Evolutionary conservation across 2,113 vertebrate species (phyloP).

Genomic region (Perccottus glenii): DNA sequence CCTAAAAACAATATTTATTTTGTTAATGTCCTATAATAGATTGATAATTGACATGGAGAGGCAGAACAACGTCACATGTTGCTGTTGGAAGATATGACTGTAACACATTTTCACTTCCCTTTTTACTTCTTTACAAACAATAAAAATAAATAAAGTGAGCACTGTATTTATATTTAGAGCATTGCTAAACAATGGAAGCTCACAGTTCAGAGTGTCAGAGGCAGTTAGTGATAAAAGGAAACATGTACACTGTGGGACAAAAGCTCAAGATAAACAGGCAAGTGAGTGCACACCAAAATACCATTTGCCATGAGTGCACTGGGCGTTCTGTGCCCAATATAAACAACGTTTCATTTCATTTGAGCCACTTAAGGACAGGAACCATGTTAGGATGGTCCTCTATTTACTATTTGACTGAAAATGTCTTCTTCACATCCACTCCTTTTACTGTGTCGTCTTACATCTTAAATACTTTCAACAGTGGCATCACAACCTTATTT

Average conservation of each 20-base stretch:
- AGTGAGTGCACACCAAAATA: conserved; percentile 15
- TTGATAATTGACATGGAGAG: too few species aligned
- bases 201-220: not conserved
- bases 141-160: not conserved
- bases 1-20: conserved; percentile 47
- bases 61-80: not conserved
- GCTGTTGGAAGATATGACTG: not conserved
- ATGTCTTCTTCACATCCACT: not conserved
- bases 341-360: conserved; percentile 4
- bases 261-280: not conserved
- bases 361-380: not conserved
- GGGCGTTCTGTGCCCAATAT: conserved; percentile 13
- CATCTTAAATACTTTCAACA: not conserved
- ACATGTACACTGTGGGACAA: not conserved
- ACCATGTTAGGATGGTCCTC: not conserved
- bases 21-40: too few species aligned
- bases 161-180: not conserved
- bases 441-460: not conserved
- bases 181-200: not conserved
- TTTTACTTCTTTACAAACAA: conserved; percentile 50
- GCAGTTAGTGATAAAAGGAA: not conserved
- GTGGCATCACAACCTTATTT: not conserved
- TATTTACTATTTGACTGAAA: not conserved
- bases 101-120: conserved; percentile 40
- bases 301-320: conserved; percentile 45